These are phyloP conservation scores for Strigops habroptila DNA, from an alignment of 2,113 vertebrate genomes.

Conservation along the genomic window DNA sequence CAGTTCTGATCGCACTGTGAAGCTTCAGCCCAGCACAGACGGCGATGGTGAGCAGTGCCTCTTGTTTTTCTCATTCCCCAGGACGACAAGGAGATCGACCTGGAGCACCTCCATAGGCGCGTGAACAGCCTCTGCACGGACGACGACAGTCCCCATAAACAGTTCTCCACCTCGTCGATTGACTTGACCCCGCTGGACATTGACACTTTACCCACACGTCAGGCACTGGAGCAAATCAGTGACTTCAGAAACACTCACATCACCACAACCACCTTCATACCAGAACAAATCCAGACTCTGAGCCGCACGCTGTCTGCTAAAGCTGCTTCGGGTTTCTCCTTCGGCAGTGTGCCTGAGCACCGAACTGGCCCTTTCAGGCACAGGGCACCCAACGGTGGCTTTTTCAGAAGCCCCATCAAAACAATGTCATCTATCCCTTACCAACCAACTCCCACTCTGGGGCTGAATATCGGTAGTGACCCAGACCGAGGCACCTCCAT, in stretches of 20 bases:
- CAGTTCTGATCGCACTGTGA: constrained; percentile 19
- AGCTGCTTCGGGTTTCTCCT: constrained; percentile 94
- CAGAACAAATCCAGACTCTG: constrained; percentile 99
- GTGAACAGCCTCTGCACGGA: constrained; percentile 99
- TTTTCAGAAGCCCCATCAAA: constrained; percentile 98
- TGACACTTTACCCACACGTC: constrained; percentile 95
- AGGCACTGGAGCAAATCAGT: constrained; percentile 98
- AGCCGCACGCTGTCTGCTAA: constrained; percentile 97
- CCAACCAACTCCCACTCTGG: constrained; percentile 95
- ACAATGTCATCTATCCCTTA: constrained; percentile 99
- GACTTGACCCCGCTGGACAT: constrained; percentile 98
- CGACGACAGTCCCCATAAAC: constrained; percentile 99
- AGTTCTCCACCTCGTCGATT: constrained; percentile 99
- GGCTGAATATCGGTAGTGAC: constrained; percentile 95
- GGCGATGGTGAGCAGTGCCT: constrained; percentile 66
- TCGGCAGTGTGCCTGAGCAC: constrained; percentile 91
- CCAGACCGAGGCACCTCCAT: constrained; percentile 99
- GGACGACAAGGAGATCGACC: constrained; percentile 99
- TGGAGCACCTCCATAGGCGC: constrained; percentile 97
- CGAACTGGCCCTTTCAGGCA: constrained; percentile 98
- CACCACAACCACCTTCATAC: constrained; percentile 99
- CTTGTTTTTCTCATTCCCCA: constrained; percentile 77
- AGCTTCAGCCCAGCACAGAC: constrained; percentile 5
- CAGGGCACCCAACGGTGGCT: constrained; percentile 96
- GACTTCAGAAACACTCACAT: constrained; percentile 99